Conservation (phyloP, 2,888 invertebrate species). For the Oegoconia quadripuncta region DNA sequence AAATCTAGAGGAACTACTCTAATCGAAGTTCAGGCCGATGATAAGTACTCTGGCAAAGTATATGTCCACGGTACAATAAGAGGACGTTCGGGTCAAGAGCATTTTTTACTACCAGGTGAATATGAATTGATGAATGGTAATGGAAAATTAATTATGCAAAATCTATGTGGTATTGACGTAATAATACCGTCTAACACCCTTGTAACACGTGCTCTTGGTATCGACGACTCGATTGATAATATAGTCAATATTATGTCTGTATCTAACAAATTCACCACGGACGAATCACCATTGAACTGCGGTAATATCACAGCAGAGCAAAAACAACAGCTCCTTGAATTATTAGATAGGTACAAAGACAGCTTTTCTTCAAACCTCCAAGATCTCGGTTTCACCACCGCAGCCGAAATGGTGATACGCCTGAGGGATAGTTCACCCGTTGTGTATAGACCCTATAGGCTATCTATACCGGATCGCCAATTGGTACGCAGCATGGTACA, state of each 20-base stretch:
- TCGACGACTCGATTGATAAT: no score
- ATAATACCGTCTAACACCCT: background rate
- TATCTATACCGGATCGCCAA: constrained; percentile 16
- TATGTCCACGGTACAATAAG: constrained; percentile 7
- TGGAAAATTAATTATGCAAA: background rate
- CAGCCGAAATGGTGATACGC: constrained; percentile 17
- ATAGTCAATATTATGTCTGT: no score
- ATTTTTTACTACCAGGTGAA: constrained; percentile 5
- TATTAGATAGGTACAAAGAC: constrained; percentile 10
- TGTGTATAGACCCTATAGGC: constrained; percentile 20
- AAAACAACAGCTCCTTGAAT: constrained; percentile 1
- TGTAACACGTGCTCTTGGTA: background rate
- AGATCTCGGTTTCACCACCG: constrained; percentile 15
- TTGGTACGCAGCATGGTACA: constrained; percentile 14
- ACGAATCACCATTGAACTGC: background rate
- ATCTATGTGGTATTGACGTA: background rate
- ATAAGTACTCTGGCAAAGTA: background rate
- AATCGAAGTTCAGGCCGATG: background rate
- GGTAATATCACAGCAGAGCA: background rate
- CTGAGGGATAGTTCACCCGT: constrained; percentile 12
- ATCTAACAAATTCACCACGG: no score
- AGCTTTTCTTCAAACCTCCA: constrained; percentile 14
- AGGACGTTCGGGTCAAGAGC: background rate
- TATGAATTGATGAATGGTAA: background rate
- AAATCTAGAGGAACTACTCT: background rate